These are phyloP conservation scores for Drosophila pectinifera DNA, from an alignment of 1,140 invertebrate genomes.

Conservation along the genomic window DNA sequence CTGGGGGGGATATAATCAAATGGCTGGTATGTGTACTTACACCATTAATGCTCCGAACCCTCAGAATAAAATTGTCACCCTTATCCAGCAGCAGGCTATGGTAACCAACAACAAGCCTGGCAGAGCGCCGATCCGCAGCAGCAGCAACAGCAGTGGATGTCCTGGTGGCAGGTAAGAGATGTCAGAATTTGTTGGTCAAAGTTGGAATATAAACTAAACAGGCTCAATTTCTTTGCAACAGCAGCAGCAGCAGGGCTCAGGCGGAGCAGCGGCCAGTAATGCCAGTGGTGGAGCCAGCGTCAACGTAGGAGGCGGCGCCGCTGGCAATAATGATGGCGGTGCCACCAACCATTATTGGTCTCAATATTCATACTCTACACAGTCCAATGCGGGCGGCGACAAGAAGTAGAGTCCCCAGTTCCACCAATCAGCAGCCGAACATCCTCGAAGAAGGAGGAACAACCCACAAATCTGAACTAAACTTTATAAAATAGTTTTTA, in stretches of 20 bases:
- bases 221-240: not conserved
- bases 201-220: not conserved
- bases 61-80: not conserved
- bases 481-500: conserved; percentile 73
- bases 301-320: conserved; percentile 38
- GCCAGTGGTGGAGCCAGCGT: conserved; percentile 44
- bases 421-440: conserved; percentile 22
- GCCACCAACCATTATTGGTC: conserved; percentile 84
- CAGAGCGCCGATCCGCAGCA: conserved; percentile 76
- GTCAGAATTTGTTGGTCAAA: too few species aligned
- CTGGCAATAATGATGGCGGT: conserved; percentile 71
- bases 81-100: conserved; percentile 63
- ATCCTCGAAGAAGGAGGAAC: conserved; percentile 23
- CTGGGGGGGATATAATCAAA: conserved; percentile 72
- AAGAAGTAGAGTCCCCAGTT: conserved; percentile 60
- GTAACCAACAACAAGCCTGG: conserved; percentile 75
- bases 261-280: conserved; percentile 52
- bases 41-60: not conserved
- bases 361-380: conserved; percentile 83
- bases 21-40: conserved; percentile 64
- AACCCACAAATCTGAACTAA: conserved; percentile 55
- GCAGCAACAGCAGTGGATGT: conserved; percentile 83
- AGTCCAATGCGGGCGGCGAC: conserved; percentile 72
- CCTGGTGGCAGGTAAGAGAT: conserved; percentile 81
- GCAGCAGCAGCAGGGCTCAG: conserved; percentile 61